Conservation (phyloP, 2,113 vertebrate species). For the Phrynosoma platyrhinos region DNA sequence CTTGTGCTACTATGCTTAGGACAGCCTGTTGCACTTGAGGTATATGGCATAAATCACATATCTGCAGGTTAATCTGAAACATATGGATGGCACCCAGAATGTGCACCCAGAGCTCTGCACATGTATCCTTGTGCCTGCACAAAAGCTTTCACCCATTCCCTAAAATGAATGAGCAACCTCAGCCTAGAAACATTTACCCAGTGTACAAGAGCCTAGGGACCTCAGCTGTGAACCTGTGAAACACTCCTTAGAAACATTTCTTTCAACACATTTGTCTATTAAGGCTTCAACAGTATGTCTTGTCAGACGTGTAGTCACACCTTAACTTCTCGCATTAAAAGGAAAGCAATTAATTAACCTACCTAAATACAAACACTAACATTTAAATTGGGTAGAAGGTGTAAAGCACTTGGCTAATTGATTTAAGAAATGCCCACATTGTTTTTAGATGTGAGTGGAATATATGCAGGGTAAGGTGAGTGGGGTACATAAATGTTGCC, state of each 20-base stretch:
- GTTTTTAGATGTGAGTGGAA: conserved; percentile 15
- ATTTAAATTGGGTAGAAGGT: conserved; percentile 34
- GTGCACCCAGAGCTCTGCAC: background rate
- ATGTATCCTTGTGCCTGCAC: too few relatives aligned
- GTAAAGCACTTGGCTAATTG: conserved; percentile 40
- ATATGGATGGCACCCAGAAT: too few relatives aligned
- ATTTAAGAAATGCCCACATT: conserved; percentile 37
- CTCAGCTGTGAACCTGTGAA: conserved; percentile 36
- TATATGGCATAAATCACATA: too few relatives aligned
- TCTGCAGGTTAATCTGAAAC: background rate
- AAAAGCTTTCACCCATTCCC: background rate
- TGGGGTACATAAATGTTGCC: background rate
- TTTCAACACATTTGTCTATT: conserved; percentile 38
- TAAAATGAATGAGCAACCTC: background rate
- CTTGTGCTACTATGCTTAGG: background rate
- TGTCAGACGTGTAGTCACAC: conserved; percentile 42
- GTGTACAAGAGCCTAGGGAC: background rate
- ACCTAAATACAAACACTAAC: conserved; percentile 40
- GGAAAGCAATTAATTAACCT: conserved; percentile 40
- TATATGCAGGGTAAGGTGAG: background rate
- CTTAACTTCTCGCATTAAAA: conserved; percentile 39
- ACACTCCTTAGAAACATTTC: conserved; percentile 5
- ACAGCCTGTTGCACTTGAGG: background rate
- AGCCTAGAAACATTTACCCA: background rate
- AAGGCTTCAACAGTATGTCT: conserved; percentile 41